These are phyloP conservation scores for Phymorhynchus buccinoides DNA, from an alignment of 1,140 invertebrate species.

Conservation along the genomic window DNA sequence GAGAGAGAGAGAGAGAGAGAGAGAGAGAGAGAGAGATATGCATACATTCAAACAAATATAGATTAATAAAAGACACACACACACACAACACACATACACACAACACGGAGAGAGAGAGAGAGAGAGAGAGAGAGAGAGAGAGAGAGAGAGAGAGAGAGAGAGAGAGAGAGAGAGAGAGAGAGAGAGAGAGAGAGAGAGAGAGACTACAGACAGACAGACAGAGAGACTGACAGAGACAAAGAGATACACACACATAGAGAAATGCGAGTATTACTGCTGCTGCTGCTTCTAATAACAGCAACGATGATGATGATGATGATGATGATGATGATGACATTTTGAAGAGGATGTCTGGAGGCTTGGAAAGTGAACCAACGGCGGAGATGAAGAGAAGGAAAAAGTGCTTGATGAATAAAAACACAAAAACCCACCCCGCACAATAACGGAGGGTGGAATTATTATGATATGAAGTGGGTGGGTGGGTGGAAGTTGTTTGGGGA, in stretches of 20 bases:
- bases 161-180: neutral
- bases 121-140: no score
- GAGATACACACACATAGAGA: neutral
- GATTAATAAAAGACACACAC: no score
- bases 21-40: neutral
- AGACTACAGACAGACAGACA: neutral
- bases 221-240: neutral
- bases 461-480: no score
- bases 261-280: neutral
- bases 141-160: neutral
- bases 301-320: neutral
- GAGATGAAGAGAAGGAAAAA: no score
- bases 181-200: slow-evolving; percentile 14
- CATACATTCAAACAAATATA: no score
- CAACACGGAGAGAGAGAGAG: no score
- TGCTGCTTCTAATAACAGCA: neutral
- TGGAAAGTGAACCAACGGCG: no score
- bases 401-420: no score
- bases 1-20: neutral
- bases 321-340: neutral
- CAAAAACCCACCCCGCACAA: no score
- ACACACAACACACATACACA: no score
- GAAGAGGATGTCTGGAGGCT: neutral
- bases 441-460: no score
- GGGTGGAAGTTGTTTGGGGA: no score